Evolutionary conservation across 2,888 invertebrate species (phyloP), one percentile per base, ranked within the genome.

Genomic region (Petrophora chlorosata): DNA sequence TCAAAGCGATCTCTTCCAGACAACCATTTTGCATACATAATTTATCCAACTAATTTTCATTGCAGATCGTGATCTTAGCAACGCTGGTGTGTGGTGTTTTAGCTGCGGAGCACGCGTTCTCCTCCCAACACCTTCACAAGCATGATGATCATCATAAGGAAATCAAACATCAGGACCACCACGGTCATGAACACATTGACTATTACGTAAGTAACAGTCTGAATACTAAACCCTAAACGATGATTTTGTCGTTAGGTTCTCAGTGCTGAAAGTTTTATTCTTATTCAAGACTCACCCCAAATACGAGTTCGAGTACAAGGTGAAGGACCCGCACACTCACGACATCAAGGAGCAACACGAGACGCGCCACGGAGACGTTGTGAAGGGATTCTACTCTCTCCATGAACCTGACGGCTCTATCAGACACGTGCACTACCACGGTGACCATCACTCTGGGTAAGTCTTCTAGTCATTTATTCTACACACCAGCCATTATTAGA

Each of bases 271-370:
- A 5, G 8, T 5, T 30, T n/a, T 10, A 16, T 30, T 40, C 2
- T 26, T 29, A 0, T 45, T 55, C 1, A 53, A 71, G 71, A 56
- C 82, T 14, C 79, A 80, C 55, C 85, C 88, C 8, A 83, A 83
- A 68, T 88, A 90, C 67, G 78, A 82, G 63, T 88, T 85, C 66
- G 78, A 84, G 59, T 88, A 90, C 65, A 80, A 82, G 15, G 88
- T 90, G 34, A 71, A 79, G 16, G 90, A 89, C 59, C 74, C 76
- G 4, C 85, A 87, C 61, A 89, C 90, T 8, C 81, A 81, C 23
- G 90, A 90, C 67, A 79, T 82, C 59, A 88, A 89, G 65, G 79
- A 70, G 60, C 87, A 87, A 62, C 77, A 78, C 16, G 89, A 89
- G 70, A 59, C 67, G 22, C 79, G 88, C 43, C 74, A 76, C 48